These are phyloP conservation scores for Pteropus rufus DNA, from an alignment of 2,797 vertebrate genomes.

Conservation along the genomic window DNA sequence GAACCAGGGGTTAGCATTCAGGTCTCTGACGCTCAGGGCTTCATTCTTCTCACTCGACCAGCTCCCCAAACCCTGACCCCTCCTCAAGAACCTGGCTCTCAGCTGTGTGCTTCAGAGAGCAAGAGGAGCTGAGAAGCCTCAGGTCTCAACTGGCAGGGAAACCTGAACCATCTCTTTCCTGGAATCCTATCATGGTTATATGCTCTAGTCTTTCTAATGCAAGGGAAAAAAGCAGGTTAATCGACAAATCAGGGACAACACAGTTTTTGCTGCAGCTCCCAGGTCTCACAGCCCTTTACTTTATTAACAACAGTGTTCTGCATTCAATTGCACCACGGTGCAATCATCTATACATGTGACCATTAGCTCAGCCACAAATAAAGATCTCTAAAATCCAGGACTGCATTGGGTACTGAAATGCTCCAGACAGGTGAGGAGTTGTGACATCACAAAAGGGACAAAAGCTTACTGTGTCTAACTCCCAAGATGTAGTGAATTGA, in stretches of 20 bases:
- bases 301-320: constrained; percentile 42
- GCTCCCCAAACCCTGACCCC: neutral
- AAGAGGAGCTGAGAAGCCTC: neutral
- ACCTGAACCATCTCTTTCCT: neutral
- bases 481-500: neutral
- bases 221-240: neutral
- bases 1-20: neutral
- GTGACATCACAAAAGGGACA: neutral
- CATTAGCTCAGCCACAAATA: neutral
- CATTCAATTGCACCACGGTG: neutral
- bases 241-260: neutral
- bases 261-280: constrained; percentile 53
- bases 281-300: constrained; percentile 62
- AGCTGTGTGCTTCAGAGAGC: neutral
- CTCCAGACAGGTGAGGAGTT: neutral
- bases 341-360: neutral
- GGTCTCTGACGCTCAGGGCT: neutral
- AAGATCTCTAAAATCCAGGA: neutral
- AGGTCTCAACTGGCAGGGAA: neutral
- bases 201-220: neutral
- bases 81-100: neutral
- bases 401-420: neutral
- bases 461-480: neutral
- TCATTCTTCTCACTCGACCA: neutral
- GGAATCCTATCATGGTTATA: neutral